These are phyloP conservation scores for Microctenopoma steveboyesi DNA, from an alignment of 2,797 vertebrate genomes.

Conservation along the genomic window DNA sequence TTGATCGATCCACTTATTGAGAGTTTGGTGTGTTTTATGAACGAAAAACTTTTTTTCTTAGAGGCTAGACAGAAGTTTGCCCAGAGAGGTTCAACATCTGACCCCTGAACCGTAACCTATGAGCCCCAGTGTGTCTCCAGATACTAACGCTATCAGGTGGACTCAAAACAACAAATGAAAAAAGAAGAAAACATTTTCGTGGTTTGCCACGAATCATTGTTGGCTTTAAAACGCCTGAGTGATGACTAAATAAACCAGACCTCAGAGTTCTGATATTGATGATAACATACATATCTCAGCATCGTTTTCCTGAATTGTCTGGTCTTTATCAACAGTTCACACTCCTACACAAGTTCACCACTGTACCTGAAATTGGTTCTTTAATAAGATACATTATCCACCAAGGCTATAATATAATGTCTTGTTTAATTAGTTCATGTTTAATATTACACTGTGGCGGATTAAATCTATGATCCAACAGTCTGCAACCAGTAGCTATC, in stretches of 20 bases:
- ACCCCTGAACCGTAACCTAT: constrained; percentile 68
- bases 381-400: constrained; percentile 17
- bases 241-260: constrained; percentile 36
- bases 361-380: neutral
- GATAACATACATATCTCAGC: constrained; percentile 27
- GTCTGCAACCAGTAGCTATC: constrained; percentile 38
- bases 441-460: constrained; percentile 1
- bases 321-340: constrained; percentile 29
- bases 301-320: constrained; percentile 18
- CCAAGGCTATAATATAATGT: constrained; percentile 20
- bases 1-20: neutral
- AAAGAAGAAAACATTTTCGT: too few relatives aligned
- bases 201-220: neutral
- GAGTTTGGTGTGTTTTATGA: constrained; percentile 1
- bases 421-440: constrained; percentile 30
- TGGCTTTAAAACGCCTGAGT: constrained; percentile 29
- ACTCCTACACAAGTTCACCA: constrained; percentile 7
- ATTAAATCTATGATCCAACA: constrained; percentile 18
- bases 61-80: constrained; percentile 27
- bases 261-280: constrained; percentile 39
- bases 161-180: constrained; percentile 49
- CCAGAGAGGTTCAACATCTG: constrained; percentile 45
- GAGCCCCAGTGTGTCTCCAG: constrained; percentile 46
- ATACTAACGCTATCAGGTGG: constrained; percentile 54
- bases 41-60: constrained; percentile 2